Base-by-base conservation (phyloP, 2,797 vertebrate genomes). In the Mallotus villosus region DNA sequence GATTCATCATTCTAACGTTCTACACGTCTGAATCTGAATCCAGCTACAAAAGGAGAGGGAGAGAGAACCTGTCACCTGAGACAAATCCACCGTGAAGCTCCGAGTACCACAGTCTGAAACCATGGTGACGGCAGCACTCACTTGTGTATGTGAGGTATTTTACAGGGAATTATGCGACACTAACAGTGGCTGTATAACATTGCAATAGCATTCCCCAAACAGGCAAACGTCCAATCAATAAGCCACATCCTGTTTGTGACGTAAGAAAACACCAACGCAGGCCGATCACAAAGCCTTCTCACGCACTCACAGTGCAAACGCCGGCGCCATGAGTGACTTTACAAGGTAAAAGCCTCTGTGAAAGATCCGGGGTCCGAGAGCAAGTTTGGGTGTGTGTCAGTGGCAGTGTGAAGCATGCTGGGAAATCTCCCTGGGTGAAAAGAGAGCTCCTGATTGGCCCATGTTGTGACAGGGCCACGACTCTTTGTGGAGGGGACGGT, bases 401-500 rank as follows among this genome's bases (percentile, higher is more conserved):
- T 78, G 78, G 67, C 60, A 76, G 67, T 74, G 85, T 86, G 81
- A 87, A 86, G 82, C 82, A 46, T 6, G 25, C 80, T 66, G 29
- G 85, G 86, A 86, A 86, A 85, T 82, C 83, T 72, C 72, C 78
- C 78, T 78, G 86, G 79, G 87, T 85, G 84, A 83, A 64, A 68
- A 82, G 81, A 71, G 73, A 82, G 82, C 81, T 85, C 81, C 88
- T 90, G 90, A 90, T 86, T 88, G 27, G 73, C 76, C 80, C 69
- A 79, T 92, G 88, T 91, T 91, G 89, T 92, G 89, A 92, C 81
- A 91, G 86, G 60, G 79, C 58, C 69, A 57, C 65, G 67, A 79
- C 61, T 86, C 80, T 89, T 93, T 92, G 91, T 91, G 58, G 75
- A 68, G 81, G 75, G 81, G 83, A 81, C 85, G 81, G 86, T 81